phyloP scores from a whole-genome alignment of 2,113 vertebrate species.

The Steatornis caripensis region DNA sequence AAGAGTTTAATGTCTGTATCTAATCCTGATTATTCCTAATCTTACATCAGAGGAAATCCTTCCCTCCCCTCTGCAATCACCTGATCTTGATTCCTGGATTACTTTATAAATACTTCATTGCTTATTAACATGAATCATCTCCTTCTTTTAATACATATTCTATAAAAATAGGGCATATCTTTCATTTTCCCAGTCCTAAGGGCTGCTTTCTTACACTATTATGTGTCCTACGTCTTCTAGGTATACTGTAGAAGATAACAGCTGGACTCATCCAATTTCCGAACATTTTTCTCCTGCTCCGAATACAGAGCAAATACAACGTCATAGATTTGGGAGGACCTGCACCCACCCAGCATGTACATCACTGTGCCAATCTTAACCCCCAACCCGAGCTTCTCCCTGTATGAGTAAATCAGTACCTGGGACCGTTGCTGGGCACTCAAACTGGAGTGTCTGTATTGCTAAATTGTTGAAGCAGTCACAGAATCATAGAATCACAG shows the following conservation, averaged over 20 bases:
- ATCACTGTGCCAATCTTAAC: fast-evolving
- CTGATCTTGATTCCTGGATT: slow-evolving; percentile 40
- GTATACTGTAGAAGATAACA: background rate
- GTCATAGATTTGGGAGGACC: background rate
- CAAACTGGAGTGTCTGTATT: background rate
- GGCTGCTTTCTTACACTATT: fast-evolving
- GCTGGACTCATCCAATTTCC: background rate
- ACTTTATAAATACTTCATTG: slow-evolving; percentile 29
- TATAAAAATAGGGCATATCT: background rate
- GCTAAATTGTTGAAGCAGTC: background rate
- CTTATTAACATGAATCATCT: background rate
- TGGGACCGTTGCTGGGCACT: background rate
- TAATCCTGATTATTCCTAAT: slow-evolving; percentile 52
- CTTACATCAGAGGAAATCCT: slow-evolving; percentile 41
- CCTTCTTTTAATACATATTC: background rate
- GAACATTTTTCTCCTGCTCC: background rate
- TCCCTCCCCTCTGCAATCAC: background rate
- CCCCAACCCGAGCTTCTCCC: background rate
- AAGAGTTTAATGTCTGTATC: background rate
- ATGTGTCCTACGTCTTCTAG: background rate
- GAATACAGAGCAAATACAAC: background rate
- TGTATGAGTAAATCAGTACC: background rate
- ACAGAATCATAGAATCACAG: no score
- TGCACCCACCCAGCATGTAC: background rate
- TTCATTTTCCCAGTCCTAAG: background rate